phyloP scores from a whole-genome alignment of 2,113 vertebrate species.

The Corynorhinus townsendii region DNA sequence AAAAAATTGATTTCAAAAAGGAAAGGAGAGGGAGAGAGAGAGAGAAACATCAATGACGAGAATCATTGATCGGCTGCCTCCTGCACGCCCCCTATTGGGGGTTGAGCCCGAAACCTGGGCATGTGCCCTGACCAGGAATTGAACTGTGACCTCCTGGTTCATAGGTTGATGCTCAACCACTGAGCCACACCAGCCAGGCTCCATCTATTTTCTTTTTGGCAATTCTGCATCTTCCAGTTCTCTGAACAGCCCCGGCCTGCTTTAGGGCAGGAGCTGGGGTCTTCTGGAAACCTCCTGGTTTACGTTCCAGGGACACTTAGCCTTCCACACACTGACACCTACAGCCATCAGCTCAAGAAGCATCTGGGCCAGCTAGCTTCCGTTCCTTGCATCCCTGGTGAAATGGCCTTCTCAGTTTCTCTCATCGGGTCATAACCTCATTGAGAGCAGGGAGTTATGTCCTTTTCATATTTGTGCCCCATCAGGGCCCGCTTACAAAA shows the following conservation, averaged over 20 bases:
- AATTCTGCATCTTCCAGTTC: background rate
- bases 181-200: no score
- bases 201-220: background rate
- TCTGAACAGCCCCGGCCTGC: background rate
- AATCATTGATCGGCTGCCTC: no score
- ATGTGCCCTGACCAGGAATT: no score
- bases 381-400: background rate
- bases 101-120: no score
- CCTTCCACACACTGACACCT: fast-evolving
- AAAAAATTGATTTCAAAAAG: no score
- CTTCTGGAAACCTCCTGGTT: background rate
- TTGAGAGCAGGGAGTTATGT: background rate
- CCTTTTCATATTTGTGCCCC: background rate
- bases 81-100: no score
- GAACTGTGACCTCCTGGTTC: no score
- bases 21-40: no score
- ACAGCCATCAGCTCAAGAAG: fast-evolving
- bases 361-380: no score
- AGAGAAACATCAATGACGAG: no score
- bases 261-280: background rate
- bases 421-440: background rate
- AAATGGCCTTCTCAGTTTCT: background rate
- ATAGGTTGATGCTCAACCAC: no score
- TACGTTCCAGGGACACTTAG: no score
- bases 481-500: background rate